Conservation (phyloP, 1,140 invertebrate genomes). For the Dendroctonus ponderosae region DNA sequence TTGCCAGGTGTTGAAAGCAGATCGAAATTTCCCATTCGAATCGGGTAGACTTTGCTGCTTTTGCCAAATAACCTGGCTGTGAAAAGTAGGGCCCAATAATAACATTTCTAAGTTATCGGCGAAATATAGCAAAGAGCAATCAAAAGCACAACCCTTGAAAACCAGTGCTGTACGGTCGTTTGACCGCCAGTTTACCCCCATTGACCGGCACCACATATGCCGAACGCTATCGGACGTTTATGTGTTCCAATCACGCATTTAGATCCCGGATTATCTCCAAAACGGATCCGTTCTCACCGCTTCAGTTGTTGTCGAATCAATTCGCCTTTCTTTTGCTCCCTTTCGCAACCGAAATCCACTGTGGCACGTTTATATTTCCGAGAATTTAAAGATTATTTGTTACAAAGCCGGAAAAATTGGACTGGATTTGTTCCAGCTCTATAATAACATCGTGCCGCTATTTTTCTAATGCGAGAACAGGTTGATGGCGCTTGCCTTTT, state of each 20-base stretch:
- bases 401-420: conserved; percentile 19
- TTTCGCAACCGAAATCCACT: conserved; percentile 13
- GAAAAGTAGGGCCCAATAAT: too few species aligned
- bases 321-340: conserved; percentile 17
- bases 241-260: conserved; percentile 42
- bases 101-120: neutral
- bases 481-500: too few species aligned
- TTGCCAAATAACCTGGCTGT: too few species aligned
- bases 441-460: conserved; percentile 4
- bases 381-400: conserved; percentile 18
- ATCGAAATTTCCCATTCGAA: too few species aligned
- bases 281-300: conserved; percentile 21
- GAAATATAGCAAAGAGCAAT: neutral
- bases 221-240: conserved; percentile 35
- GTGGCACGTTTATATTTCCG: conserved; percentile 18
- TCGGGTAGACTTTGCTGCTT: too few species aligned
- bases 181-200: neutral
- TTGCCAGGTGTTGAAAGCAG: too few species aligned
- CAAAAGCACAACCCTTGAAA: neutral
- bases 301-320: conserved; percentile 31
- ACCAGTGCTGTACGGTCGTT: conserved; percentile 2
- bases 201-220: neutral
- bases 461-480: neutral
- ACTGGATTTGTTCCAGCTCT: conserved; percentile 5
- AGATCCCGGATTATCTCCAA: conserved; percentile 38